phyloP scores from a whole-genome alignment of 2,888 invertebrate species.

The Cataglyphis altisquamis region DNA sequence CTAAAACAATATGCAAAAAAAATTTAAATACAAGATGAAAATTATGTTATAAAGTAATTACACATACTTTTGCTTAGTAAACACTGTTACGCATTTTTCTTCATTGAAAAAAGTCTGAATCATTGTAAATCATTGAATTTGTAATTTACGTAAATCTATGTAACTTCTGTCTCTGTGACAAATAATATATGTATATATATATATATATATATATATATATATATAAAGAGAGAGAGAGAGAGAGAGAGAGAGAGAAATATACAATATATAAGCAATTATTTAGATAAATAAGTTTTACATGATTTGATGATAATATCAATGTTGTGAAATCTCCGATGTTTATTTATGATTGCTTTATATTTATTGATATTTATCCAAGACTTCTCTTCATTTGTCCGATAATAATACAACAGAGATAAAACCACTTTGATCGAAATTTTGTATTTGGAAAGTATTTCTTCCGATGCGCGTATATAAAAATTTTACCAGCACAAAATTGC shows the following conservation, averaged over 20 bases:
- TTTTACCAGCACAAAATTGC: background rate
- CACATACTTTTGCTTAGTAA: background rate
- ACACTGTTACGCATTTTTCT: slow-evolving; percentile 18
- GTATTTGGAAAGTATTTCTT: background rate
- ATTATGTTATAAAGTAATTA: background rate
- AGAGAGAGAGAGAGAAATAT: too few relatives aligned
- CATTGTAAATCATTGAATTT: slow-evolving; percentile 36
- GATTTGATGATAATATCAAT: background rate
- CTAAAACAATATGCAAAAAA: background rate
- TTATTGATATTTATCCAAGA: background rate
- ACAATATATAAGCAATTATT: background rate
- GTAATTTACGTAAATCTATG: background rate
- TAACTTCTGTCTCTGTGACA: background rate
- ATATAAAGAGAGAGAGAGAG: too few relatives aligned
- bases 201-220: too few relatives aligned
- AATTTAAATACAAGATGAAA: background rate
- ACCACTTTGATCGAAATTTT: background rate
- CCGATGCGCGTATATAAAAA: background rate
- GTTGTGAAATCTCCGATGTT: background rate
- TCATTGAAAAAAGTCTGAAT: slow-evolving; percentile 41
- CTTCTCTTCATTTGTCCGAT: background rate
- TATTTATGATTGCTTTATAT: background rate
- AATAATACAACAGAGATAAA: background rate
- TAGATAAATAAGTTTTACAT: background rate
- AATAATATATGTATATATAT: background rate